Evolutionary conservation across 1,140 invertebrate genomes (phyloP), one percentile per base, ranked within the genome.

Genomic region (Sarcophaga bullata): DNA sequence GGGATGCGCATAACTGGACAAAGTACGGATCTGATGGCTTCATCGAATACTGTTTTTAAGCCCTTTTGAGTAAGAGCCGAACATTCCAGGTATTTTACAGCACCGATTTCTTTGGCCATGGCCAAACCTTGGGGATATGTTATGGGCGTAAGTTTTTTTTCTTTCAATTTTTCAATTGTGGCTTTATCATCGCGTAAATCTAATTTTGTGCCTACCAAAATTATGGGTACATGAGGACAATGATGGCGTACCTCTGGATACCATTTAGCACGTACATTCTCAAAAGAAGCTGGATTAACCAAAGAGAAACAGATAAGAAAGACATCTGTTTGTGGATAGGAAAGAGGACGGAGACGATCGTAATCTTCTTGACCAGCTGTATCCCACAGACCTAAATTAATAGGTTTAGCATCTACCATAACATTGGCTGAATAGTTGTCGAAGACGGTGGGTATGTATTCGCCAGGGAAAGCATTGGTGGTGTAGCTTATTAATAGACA

Each of bases 341-440:
- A 98, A 1, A 99, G 92, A 9, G 98, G 98, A 87, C 98, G 92
- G 80, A 99, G 91, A 87, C 98, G 93, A 91, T 98, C 97, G 90
- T 98, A 99, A 91, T 98, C 97, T 92, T 98, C 97, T 91, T 98
- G 97, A 50, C 96, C 96, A 54, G 97, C 95, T 81, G 96, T 97
- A 93, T 98, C 97, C 96, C 96, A 98, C 25, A 98, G 91, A 4
- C 96, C 97, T 85, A 99, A 91, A 91, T 98, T 99, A 83, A 99
- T 98, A 1, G 97, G 97, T 90, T 98, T 98, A 0, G 97, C 98
- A 92, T 99, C 98, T 17, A 99, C 98, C 97, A 99, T 99, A 19
- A 99, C 98, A 93, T 99, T 99, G 46, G 98, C 98, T 10, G 98
- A 98, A 91, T 99, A 99, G 90, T 99, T 99, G 92, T 99, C 98